Base-by-base conservation (phyloP, 2,113 vertebrate species). In the Pterocles orientalis region DNA sequence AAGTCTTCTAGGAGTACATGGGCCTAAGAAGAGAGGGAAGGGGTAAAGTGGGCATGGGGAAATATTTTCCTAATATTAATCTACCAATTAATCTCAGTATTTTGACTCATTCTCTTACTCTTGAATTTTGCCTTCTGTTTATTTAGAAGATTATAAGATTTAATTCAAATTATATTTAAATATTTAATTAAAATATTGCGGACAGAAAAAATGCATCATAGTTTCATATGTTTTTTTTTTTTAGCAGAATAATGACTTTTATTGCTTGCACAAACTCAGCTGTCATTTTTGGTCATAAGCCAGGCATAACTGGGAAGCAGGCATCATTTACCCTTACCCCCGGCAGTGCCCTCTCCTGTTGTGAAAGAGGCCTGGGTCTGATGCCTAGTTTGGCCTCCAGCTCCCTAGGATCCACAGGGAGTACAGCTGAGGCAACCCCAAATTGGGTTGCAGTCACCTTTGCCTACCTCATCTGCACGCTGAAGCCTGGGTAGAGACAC, bases 361-460 rank as follows among this genome's bases (percentile, higher is more conserved):
- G 53, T 45, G 82, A 86, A 86, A 76, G 51, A 70, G 18, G 41
- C 33, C 51, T 64, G 79, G 18, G 31, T 71, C 68, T 88, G 60
- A 56, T 33, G 34, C 28, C 68, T 54, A 6, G 12, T 43, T 86
- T 78, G 61, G 47, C 31, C 3, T 0, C 58, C 1, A 1, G 28
- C 53, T 80, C 41, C 31, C 18, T 54, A 14, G 50, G 33, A 41
- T 77, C 88, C 1, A 0, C 1, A 7, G 76, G 51, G 93, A 92
- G 4, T 50, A 23, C 9, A 41, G 72, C 60, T 96, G 94, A 92
- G 61, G 64, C 79, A 93, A 86, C 43, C 34, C 65, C n/a, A n/a
- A 47, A 62, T 90, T 51, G 88, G 24, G 25, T 69, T 86, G 56
- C 76, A 86, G 50, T 88, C 2, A 2, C 31, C 66, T 76, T 58